Conservation (phyloP, 2,888 invertebrate genomes). For the Dynastes maya region DNA sequence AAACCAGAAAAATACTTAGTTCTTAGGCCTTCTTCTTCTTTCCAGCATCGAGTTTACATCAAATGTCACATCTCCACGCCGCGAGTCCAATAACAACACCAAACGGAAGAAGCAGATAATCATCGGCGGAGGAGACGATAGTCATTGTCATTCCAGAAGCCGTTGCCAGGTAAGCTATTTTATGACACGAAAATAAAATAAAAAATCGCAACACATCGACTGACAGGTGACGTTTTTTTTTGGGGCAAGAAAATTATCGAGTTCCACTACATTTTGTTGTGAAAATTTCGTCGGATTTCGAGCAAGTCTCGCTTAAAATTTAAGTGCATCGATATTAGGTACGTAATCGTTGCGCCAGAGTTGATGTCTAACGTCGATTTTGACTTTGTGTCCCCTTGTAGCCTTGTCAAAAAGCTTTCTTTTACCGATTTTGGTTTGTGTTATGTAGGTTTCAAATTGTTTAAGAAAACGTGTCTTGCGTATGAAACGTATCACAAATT, state of each 20-base stretch:
- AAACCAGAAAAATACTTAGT: too few relatives aligned
- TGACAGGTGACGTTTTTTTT: constrained; percentile 51
- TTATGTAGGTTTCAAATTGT: not conserved
- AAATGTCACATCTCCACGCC: constrained; percentile 37
- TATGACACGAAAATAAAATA: constrained; percentile 1
- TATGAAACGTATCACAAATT: too few relatives aligned
- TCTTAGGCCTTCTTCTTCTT: too few relatives aligned
- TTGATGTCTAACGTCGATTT: not conserved
- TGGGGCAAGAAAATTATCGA: constrained; percentile 49
- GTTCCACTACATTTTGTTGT: constrained; percentile 38
- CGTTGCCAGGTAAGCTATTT: constrained; percentile 49
- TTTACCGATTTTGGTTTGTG: not conserved
- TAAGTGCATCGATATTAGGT: constrained; percentile 47
- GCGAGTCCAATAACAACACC: not conserved
- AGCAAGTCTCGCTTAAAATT: constrained; percentile 40
- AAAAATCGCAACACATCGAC: constrained; percentile 29
- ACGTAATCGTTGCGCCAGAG: constrained; percentile 15
- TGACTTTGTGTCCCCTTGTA: too few relatives aligned
- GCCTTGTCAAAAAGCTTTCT: too few relatives aligned
- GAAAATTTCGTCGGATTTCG: constrained; percentile 26
- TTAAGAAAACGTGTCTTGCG: not conserved
- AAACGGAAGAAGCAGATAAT: constrained; percentile 6
- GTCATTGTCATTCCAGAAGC: not conserved
- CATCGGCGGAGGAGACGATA: constrained; percentile 9
- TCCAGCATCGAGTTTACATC: constrained; percentile 47